phyloP scores from a whole-genome alignment of 2,888 invertebrate species.

The Himalopsyche anomala region DNA sequence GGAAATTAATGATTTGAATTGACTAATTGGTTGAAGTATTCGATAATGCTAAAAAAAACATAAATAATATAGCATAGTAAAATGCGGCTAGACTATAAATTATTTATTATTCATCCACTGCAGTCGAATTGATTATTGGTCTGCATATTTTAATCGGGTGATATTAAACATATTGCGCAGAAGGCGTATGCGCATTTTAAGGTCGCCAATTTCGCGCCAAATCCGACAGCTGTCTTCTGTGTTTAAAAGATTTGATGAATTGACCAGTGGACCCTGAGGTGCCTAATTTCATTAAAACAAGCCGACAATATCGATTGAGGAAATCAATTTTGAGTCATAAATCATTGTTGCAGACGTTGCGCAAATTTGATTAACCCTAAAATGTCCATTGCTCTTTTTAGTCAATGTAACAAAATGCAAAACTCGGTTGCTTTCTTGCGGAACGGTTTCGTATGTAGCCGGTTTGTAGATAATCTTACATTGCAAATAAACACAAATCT shows the following conservation, averaged over 20 bases:
- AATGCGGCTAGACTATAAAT: background rate
- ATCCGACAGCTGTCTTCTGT: background rate
- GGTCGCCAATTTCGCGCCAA: constrained; percentile 31
- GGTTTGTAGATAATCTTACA: no score
- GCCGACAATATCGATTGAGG: constrained; percentile 30
- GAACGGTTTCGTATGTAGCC: no score
- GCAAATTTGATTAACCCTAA: constrained; percentile 20
- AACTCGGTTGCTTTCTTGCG: no score
- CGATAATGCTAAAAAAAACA: no score
- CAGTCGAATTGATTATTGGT: background rate
- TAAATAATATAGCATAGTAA: no score
- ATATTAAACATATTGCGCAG: constrained; percentile 14
- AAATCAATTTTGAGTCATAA: constrained; percentile 13
- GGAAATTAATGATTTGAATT: no score
- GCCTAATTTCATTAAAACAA: constrained; percentile 26
- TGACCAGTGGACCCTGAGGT: constrained; percentile 9
- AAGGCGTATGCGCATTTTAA: constrained; percentile 12
- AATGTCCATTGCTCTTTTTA: background rate
- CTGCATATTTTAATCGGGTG: background rate
- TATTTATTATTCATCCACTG: background rate
- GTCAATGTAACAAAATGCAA: no score
- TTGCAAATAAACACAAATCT: no score
- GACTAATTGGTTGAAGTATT: no score
- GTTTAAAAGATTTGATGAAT: constrained; percentile 30
- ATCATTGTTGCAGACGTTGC: constrained; percentile 5